phyloP scores from a whole-genome alignment of 2,888 invertebrate genomes.

The Unio pictorum region DNA sequence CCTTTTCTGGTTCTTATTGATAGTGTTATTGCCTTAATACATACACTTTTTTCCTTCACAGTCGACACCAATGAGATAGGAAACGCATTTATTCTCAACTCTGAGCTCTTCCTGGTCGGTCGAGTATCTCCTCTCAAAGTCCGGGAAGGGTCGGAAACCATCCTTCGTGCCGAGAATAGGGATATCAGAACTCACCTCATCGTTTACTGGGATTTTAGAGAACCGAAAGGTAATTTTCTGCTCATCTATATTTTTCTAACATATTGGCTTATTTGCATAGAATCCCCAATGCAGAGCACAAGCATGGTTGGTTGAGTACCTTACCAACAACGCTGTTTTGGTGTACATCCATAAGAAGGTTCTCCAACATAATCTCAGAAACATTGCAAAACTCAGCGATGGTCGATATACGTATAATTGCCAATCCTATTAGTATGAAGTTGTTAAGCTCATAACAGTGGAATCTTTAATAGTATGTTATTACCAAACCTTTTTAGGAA shows the following conservation, averaged over 20 bases:
- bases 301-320: too few species aligned
- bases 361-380: too few species aligned
- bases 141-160: conserved; percentile 25
- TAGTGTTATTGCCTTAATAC: background rate
- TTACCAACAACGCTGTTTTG: too few species aligned
- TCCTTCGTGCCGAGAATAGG: conserved; percentile 38
- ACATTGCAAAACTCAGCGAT: too few species aligned
- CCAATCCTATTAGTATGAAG: too few species aligned
- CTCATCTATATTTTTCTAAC: background rate
- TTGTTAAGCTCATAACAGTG: too few species aligned
- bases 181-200: conserved; percentile 34
- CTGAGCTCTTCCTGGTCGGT: conserved; percentile 53
- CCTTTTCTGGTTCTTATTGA: background rate
- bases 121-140: conserved; percentile 26
- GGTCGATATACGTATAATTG: too few species aligned
- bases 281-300: too few species aligned
- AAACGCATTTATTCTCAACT: conserved; percentile 39
- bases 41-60: conserved; percentile 10
- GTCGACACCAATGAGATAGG: conserved; percentile 32
- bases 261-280: too few species aligned
- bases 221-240: conserved; percentile 35
- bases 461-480: too few species aligned
- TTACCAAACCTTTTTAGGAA: too few species aligned
- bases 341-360: too few species aligned
- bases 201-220: conserved; percentile 37